Percentiles rank a stretch among this genome's conserved stretches.
These are phyloP conservation scores for Cardiocondyla obscurior DNA, from an alignment of 1,140 invertebrate species.

Conservation along the genomic window DNA sequence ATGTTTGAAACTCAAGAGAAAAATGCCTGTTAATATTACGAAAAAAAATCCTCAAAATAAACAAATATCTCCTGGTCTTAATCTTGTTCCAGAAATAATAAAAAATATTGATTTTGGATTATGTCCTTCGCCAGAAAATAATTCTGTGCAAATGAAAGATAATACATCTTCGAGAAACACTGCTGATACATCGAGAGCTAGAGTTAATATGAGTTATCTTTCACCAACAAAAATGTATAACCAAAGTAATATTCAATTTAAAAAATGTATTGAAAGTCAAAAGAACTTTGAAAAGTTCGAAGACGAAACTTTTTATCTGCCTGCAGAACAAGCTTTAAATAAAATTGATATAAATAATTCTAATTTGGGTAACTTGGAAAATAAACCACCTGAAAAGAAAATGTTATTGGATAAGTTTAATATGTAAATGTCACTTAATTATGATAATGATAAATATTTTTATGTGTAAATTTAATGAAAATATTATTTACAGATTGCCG, in stretches of 20 bases:
- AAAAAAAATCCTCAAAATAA: conserved; percentile 6
- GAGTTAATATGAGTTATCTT: background rate
- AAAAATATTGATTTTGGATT: background rate
- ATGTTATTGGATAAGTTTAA: conserved; percentile 64
- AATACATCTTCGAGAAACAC: background rate
- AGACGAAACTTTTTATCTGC: conserved; percentile 69
- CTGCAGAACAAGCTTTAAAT: conserved; percentile 50
- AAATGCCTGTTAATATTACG: background rate
- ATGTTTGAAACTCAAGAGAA: conserved; percentile 33
- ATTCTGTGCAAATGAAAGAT: background rate
- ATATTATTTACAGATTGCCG: conserved; percentile 61
- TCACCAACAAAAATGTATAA: background rate
- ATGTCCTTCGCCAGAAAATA: background rate
- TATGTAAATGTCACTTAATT: conserved; percentile 64
- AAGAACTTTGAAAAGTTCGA: no score
- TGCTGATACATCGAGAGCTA: background rate
- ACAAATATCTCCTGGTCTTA: background rate
- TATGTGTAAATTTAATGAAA: background rate
- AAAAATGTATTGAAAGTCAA: background rate
- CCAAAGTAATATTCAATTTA: background rate
- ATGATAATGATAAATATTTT: background rate
- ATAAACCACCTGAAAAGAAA: conserved; percentile 61
- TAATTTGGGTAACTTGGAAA: conserved; percentile 33
- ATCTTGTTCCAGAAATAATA: background rate
- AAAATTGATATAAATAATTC: conserved; percentile 9